Base-by-base conservation (phyloP, 2,797 vertebrate genomes). In the Halcyon leucocephala region DNA sequence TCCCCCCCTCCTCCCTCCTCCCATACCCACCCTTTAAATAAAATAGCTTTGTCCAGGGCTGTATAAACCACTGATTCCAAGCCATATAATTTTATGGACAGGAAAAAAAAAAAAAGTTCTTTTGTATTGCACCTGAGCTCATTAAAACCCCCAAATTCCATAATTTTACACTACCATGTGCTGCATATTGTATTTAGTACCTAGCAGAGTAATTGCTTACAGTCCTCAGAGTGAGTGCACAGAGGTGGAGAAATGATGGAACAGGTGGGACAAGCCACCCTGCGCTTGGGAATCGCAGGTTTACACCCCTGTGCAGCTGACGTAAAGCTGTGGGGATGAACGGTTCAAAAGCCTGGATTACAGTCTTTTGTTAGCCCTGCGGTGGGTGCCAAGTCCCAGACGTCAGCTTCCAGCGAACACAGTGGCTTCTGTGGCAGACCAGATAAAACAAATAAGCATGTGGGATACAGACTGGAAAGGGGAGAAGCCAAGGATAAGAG, bases 101-200 rank as follows among this genome's bases (percentile, higher is more conserved):
- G 95, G 55, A 12, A 55, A 73, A 73, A 72, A 61, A 84, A 86
- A 52, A 90, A 93, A 96, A 93, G 93, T 97, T 97, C 97, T 98
- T 98, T 98, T 98, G 98, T 98, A 97, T 97, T 95, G 97, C 98
- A 98, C 98, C 98, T 98, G 98, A 98, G 96, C 98, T 98, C 98
- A 98, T 98, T 98, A 98, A 98, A 97, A 97, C 89, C 94, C 89
- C 90, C 86, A 96, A 98, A 98, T 98, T 98, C 98, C 98, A 98
- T 98, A 98, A 98, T 98, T 98, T 98, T 98, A 98, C 97, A 97
- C 97, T 97, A 97, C 95, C 98, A 98, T 98, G 98, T 98, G 98
- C 97, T 97, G 96, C 94, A 61, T 95, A 95, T 97, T 52, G 97
- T 95, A 95, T 95, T 97, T 97, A 97, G 96, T 97, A 85, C 96